Base-by-base conservation (phyloP, 2,113 vertebrate genomes). In the Bos javanicus region DNA sequence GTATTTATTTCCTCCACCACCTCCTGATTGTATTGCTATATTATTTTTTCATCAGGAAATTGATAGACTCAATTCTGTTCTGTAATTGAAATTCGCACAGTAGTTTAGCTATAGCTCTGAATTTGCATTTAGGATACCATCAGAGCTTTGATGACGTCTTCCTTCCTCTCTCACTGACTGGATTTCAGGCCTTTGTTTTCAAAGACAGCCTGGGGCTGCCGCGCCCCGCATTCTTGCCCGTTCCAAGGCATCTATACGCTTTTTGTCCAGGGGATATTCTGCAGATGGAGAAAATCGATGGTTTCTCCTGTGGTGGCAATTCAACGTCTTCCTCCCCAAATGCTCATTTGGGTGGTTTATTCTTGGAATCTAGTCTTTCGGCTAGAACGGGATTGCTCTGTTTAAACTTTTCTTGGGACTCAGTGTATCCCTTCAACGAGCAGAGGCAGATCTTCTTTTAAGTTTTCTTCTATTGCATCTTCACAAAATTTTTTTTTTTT, bases 161-260 rank as follows among this genome's bases (percentile, higher is more conserved):
- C n/a, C 13, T 78, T 84, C 12, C 4, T 74, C 74, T 43, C 43
- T 39, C 23, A 19, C 76, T 30, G 48, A 17, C 43, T 54, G 52
- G 23, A 21, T 54, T 89, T 30, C 8, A 1, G 7, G 36, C 46
- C 10, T 39, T 6, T 48, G 46, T 46, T 48, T 36, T 78, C 12
- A 60, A 17, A 15, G 2, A 8, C 43, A 90, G n/a, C 25, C 74
- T 74, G 15, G 46, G 46, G 56, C 11, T 26, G 9, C 59, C 25
- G 2, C 6, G 12, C n/a, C 39, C 15, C 6, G 14, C 9, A 23
- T 5, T 11, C 28, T 33, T n/a, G 33, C 11, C 0, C 12, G 15
- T 54, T 59, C 3, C 3, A 36, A 59, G 67, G 33, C 36, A 25
- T 85, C 67, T 81, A 0, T 39, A 3, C n/a, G 21, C 16, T 78